phyloP scores from a whole-genome alignment of 2,113 vertebrate species.

The Rhabdomys dilectus region DNA sequence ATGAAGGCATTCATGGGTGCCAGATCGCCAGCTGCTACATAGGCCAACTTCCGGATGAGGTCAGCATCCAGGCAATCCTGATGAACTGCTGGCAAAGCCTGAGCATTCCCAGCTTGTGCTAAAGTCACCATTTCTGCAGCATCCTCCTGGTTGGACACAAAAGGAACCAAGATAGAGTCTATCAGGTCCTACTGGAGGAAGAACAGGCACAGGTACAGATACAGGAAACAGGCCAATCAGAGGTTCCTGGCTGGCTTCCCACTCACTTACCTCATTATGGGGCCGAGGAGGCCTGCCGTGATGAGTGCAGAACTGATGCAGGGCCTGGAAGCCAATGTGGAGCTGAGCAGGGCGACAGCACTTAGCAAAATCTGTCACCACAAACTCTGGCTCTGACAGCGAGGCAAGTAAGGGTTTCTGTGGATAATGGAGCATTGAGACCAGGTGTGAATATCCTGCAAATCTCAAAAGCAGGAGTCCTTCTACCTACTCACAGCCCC shows the following conservation, averaged over 20 bases:
- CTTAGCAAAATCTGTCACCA: neutral
- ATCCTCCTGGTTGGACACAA: conserved; percentile 84
- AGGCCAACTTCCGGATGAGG: conserved; percentile 91
- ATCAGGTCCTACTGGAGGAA: too few species aligned
- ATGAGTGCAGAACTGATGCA: conserved; percentile 90
- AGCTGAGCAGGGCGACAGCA: conserved; percentile 88
- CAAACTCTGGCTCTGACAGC: neutral
- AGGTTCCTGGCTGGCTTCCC: too few species aligned
- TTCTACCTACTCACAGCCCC: neutral
- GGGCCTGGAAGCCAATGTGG: conserved; percentile 92
- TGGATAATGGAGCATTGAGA: neutral
- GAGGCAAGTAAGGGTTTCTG: neutral
- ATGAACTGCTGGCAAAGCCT: conserved; percentile 84
- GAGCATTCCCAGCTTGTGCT: conserved; percentile 88
- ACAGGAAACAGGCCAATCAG: too few species aligned
- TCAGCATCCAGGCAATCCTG: conserved; percentile 89
- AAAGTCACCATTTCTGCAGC: conserved; percentile 90
- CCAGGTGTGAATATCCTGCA: too few species aligned
- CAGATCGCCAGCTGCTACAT: conserved; percentile 91
- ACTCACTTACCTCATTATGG: conserved; percentile 81
- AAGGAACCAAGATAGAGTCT: too few species aligned
- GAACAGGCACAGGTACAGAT: too few species aligned
- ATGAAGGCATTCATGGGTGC: conserved; percentile 95
- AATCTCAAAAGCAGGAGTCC: neutral
- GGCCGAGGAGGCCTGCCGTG: conserved; percentile 86